Evolutionary conservation across 2,113 vertebrate species (phyloP), one percentile per base, ranked within the genome.

Genomic region (Epinephelus moara): DNA sequence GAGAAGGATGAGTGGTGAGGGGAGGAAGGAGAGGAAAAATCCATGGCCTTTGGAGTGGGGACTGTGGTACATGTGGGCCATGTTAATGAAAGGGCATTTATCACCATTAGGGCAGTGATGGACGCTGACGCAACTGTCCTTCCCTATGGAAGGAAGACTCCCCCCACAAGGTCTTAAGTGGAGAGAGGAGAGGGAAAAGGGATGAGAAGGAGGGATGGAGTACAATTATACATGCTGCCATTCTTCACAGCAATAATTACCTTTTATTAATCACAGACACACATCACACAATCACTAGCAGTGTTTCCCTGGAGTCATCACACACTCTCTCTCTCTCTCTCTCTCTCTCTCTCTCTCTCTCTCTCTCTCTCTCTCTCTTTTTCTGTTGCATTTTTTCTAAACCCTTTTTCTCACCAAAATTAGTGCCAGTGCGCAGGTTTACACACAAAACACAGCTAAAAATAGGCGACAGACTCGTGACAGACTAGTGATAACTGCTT

Each of bases 51-150:
- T 64, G 66, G 37, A 82, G 60, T 15, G 45, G 17, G 33, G 68
- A 70, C 52, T 4, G 3, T 25, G 78, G 40, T 77, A 79, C 61
- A 61, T 68, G 82, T 68, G 45, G 63, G 60, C 78, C 74, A 80
- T 91, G 69, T 70, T 91, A 85, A 91, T 89, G 82, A 85, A 68
- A 81, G 71, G 47, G 45, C 79, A 89, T 92, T 89, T 69, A 84
- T 93, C 87, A 92, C 78, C 62, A 89, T 91, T 91, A 92, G 70
- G 62, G 60, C 17, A 47, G 70, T 88, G 89, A 89, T 89, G 79
- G 85, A 91, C 57, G 47, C 55, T n/a, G 47, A 70, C n/a, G 6
- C 57, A 84, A 74, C 63, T 85, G 69, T 87, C 84, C 78, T 70
- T 87, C 80, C 85, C 81, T 30, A 14, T 70, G 73, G 81, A 88